Evolutionary conservation across 2,888 invertebrate species (phyloP).

Genomic region (Nudaria mundana): DNA sequence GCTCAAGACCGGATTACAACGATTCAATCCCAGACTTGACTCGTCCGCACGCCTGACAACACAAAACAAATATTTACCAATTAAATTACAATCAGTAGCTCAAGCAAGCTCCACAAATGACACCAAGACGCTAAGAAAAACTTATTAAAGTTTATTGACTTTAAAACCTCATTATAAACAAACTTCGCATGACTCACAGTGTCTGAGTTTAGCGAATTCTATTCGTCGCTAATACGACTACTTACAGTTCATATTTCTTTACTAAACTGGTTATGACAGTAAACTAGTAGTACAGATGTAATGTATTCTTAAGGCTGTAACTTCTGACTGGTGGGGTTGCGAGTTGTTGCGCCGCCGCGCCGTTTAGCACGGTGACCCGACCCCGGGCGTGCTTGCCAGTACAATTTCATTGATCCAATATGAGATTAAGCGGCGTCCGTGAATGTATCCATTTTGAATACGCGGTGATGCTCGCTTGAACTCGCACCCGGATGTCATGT

Average conservation of each 20-base stretch:
- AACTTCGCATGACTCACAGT: conserved; percentile 54
- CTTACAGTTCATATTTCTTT: conserved; percentile 37
- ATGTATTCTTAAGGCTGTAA: conserved; percentile 46
- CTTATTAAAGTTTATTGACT: conserved; percentile 50
- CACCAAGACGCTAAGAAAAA: conserved; percentile 37
- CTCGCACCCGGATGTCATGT: conserved; percentile 76
- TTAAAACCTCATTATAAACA: conserved; percentile 48
- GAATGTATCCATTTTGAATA: conserved; percentile 71
- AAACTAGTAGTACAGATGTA: conserved; percentile 27
- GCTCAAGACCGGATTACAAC: conserved; percentile 51
- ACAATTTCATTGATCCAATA: conserved; percentile 69
- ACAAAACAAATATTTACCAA: conserved; percentile 34
- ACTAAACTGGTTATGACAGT: conserved; percentile 39
- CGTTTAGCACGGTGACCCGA: conserved; percentile 69
- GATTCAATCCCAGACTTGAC: conserved; percentile 45
- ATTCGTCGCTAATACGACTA: conserved; percentile 34
- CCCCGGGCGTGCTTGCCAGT: conserved; percentile 55
- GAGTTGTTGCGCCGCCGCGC: too few relatives aligned
- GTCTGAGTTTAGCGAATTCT: conserved; percentile 35
- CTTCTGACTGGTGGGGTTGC: conserved; percentile 44
- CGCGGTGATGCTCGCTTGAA: conserved; percentile 64
- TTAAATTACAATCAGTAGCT: conserved; percentile 33
- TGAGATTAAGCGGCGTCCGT: conserved; percentile 66
- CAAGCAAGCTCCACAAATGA: conserved; percentile 29
- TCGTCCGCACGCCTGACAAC: not conserved